phyloP scores from a whole-genome alignment of 2,888 invertebrate genomes.

The Chymomyza fuscimana region DNA sequence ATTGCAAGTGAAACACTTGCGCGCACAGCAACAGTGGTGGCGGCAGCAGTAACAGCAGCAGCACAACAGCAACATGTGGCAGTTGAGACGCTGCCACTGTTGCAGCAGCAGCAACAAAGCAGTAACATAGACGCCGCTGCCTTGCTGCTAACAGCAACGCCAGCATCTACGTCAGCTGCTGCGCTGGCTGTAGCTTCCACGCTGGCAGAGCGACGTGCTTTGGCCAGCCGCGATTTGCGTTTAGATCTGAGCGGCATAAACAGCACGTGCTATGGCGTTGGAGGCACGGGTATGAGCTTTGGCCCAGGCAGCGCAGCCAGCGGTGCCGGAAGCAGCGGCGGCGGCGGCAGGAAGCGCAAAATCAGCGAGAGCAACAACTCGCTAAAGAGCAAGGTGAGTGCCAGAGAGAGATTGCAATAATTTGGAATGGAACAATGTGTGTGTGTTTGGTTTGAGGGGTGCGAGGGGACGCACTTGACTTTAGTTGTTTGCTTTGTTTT shows the following conservation, averaged over 20 bases:
- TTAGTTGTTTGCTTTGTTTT: conserved; percentile 68
- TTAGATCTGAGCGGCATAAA: conserved; percentile 69
- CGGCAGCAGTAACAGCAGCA: conserved; percentile 25
- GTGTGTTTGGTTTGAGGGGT: background rate
- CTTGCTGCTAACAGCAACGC: conserved; percentile 28
- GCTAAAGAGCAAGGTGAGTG: conserved; percentile 78
- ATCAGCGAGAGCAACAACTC: conserved; percentile 79
- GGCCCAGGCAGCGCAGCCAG: conserved; percentile 49
- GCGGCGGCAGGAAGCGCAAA: conserved; percentile 76
- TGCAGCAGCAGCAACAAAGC: background rate
- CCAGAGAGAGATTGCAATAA: conserved; percentile 15
- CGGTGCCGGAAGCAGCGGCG: conserved; percentile 44
- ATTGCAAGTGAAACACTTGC: conserved; percentile 24
- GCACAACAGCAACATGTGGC: conserved; percentile 48
- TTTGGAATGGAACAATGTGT: conserved; percentile 31
- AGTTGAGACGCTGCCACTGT: conserved; percentile 20
- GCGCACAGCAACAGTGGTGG: conserved; percentile 12
- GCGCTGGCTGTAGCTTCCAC: conserved; percentile 62
- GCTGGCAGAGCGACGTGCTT: conserved; percentile 71
- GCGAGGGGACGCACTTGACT: conserved; percentile 16
- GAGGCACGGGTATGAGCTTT: conserved; percentile 65
- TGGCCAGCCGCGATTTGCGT: conserved; percentile 76
- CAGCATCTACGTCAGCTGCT: conserved; percentile 41
- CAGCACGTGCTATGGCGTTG: conserved; percentile 73
- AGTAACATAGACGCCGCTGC: conserved; percentile 24